Conservation (phyloP, 2,888 invertebrate genomes). For the Netelia inedita region DNA sequence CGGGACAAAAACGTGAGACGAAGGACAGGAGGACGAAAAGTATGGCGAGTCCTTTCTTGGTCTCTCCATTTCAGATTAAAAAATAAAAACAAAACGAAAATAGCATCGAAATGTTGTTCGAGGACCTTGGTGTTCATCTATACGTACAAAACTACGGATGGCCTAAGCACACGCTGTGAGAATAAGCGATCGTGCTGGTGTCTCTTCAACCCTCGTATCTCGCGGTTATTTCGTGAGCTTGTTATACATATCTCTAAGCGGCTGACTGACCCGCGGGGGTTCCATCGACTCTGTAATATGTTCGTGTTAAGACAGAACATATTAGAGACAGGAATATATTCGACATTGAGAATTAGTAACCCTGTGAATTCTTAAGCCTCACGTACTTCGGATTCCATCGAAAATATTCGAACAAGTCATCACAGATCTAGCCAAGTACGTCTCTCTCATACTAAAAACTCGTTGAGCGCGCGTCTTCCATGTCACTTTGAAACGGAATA, state of each 20-base stretch:
- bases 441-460: background rate
- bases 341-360: slow-evolving; percentile 62
- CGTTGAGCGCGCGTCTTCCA: background rate
- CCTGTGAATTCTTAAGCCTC: slow-evolving; percentile 35
- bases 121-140: slow-evolving; percentile 38
- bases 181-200: slow-evolving; percentile 64
- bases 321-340: slow-evolving; percentile 49
- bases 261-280: slow-evolving; percentile 57
- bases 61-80: background rate
- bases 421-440: slow-evolving; percentile 1
- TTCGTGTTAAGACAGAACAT: slow-evolving; percentile 59
- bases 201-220: slow-evolving; percentile 45
- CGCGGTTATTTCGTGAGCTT: slow-evolving; percentile 20
- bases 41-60: background rate
- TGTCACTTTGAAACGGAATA: background rate
- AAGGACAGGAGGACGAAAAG: background rate
- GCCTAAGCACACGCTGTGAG: slow-evolving; percentile 65
- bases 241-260: slow-evolving; percentile 46
- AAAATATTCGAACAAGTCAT: slow-evolving; percentile 45
- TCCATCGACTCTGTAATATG: slow-evolving; percentile 54
- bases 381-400: slow-evolving; percentile 50
- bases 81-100: background rate
- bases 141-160: slow-evolving; percentile 35
- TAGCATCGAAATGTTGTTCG: slow-evolving; percentile 41
- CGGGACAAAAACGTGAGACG: background rate